Evolutionary conservation across 2,797 vertebrate genomes (phyloP).

Genomic region (Octomys mimax): DNA sequence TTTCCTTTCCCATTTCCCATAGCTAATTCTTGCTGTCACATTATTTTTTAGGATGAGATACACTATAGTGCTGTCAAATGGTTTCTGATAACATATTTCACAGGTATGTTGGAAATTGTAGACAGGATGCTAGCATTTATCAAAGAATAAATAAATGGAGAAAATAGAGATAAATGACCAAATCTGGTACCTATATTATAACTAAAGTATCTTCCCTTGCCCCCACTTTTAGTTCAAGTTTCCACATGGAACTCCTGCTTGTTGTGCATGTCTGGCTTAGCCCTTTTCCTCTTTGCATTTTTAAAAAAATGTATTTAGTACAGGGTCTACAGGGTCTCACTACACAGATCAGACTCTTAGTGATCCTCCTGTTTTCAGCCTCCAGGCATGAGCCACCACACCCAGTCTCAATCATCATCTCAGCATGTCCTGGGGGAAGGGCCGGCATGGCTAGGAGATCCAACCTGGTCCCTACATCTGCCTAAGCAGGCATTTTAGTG

Average conservation of each 20-base stretch:
- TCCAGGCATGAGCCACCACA: too few species aligned
- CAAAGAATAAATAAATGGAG: background rate
- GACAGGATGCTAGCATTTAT: background rate
- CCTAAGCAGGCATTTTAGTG: too few species aligned
- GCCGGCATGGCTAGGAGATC: too few species aligned
- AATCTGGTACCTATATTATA: background rate
- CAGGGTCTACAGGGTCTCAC: too few species aligned
- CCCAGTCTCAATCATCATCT: too few species aligned
- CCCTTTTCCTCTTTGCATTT: background rate
- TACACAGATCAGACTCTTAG: too few species aligned
- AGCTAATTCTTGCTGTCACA: background rate
- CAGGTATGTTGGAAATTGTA: background rate
- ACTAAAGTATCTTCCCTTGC: too few species aligned
- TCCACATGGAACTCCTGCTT: background rate
- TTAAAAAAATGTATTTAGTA: background rate
- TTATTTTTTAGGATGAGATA: background rate
- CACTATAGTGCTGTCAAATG: background rate
- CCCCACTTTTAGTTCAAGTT: background rate
- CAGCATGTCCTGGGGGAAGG: too few species aligned
- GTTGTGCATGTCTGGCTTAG: background rate
- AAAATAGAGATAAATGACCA: background rate
- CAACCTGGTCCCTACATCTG: too few species aligned
- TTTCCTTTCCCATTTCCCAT: background rate
- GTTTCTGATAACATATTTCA: background rate
- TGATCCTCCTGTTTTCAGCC: too few species aligned